phyloP scores from a whole-genome alignment of 30 jellyfish, hydroid and myxozoan species.

The Cassiopea andromeda region DNA sequence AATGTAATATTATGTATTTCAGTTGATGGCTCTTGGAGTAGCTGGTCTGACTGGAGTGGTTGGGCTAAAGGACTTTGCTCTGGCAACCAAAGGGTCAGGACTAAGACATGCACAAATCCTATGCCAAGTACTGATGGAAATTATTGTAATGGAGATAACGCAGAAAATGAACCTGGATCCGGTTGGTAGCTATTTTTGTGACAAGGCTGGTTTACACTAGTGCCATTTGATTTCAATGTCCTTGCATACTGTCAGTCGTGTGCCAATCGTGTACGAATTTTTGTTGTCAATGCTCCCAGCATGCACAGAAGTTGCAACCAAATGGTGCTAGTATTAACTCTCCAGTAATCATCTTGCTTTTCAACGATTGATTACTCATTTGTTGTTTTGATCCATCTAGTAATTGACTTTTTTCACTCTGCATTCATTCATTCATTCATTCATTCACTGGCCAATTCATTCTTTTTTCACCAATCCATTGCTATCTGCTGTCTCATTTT shows the following conservation, averaged over 20 bases:
- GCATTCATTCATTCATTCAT: not conserved
- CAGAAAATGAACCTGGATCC: constrained; percentile 81
- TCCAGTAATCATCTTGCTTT: no score
- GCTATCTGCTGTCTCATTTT: not conserved
- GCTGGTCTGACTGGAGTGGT: constrained; percentile 98
- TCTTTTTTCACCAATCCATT: not conserved
- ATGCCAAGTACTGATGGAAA: constrained; percentile 83
- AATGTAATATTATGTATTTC: not conserved
- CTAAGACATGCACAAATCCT: constrained; percentile 93
- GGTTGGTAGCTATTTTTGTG: constrained; percentile 46
- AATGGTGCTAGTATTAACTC: no score
- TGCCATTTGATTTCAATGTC: no score
- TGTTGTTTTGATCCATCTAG: no score
- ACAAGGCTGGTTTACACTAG: no score
- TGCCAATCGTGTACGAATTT: no score
- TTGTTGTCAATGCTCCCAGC: no score
- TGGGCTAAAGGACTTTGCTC: constrained; percentile 95
- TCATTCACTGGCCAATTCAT: not conserved
- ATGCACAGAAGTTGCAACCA: no score
- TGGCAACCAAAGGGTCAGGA: constrained; percentile 91
- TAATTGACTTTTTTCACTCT: no score
- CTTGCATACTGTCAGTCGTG: no score
- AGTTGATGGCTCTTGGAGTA: constrained; percentile 90
- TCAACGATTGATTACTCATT: no score
- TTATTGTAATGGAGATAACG: constrained; percentile 88